phyloP scores from a whole-genome alignment of 2,888 invertebrate species.

The Rhagophthalmus giganteus region DNA sequence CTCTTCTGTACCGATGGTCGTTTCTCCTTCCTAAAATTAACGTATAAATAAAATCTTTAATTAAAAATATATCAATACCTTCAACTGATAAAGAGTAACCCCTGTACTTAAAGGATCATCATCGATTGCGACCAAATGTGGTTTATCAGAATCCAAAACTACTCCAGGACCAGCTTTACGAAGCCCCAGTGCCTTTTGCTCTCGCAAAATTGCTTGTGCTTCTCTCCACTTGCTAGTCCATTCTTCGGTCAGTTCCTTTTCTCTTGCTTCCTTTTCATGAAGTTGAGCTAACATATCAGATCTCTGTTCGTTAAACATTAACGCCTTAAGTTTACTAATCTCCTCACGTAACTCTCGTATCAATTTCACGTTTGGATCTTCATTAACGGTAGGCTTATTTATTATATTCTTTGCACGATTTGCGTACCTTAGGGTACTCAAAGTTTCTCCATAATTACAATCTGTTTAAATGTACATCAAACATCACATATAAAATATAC shows the following conservation, averaged over 20 bases:
- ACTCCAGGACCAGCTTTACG: slow-evolving; percentile 88
- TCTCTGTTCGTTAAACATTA: slow-evolving; percentile 66
- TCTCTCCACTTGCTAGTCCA: slow-evolving; percentile 94
- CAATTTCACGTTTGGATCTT: slow-evolving; percentile 85
- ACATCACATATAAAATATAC: too few relatives aligned
- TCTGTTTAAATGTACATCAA: too few relatives aligned
- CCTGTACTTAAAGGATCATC: slow-evolving; percentile 89
- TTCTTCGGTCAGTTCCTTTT: slow-evolving; percentile 81
- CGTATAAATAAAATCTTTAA: background rate
- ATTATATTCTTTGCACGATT: slow-evolving; percentile 90
- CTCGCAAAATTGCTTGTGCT: slow-evolving; percentile 84
- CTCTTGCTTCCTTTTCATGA: slow-evolving; percentile 88
- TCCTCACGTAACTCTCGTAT: slow-evolving; percentile 83
- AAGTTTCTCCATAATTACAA: slow-evolving; percentile 84
- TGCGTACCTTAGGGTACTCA: slow-evolving; percentile 84
- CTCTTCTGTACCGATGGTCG: slow-evolving; percentile 80
- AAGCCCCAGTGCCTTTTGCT: slow-evolving; percentile 83
- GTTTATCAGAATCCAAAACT: slow-evolving; percentile 86
- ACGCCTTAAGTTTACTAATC: slow-evolving; percentile 77
- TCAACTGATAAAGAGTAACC: slow-evolving; percentile 87
- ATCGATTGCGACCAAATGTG: slow-evolving; percentile 89
- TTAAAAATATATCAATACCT: slow-evolving; percentile 55
- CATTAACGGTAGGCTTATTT: slow-evolving; percentile 88
- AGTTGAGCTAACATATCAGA: slow-evolving; percentile 77
- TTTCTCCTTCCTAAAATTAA: slow-evolving; percentile 73